Evolutionary conservation across 2,888 invertebrate genomes (phyloP).

Genomic region (Acanthosepion pharaonis): DNA sequence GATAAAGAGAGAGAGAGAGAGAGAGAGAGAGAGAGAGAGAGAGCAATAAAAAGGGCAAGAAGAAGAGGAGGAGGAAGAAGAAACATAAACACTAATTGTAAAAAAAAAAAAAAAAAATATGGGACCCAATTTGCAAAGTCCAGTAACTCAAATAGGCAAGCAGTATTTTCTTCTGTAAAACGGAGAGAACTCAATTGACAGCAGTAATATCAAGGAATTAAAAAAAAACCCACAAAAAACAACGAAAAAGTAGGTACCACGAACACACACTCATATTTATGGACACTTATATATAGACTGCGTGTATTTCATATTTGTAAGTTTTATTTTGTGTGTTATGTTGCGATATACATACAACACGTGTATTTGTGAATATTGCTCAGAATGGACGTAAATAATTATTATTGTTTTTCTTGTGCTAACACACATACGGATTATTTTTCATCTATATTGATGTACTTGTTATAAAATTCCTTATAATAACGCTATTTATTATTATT

Average conservation of each 20-base stretch:
- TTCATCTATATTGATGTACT: not conserved
- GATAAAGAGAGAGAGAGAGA: not conserved
- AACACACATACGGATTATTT: not conserved
- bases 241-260: not conserved
- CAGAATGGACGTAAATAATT: not conserved
- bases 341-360: not conserved
- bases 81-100: not conserved
- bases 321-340: not conserved
- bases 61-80: not conserved
- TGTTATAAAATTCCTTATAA: not conserved
- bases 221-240: not conserved
- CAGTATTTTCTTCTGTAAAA: not conserved
- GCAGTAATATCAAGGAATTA: not conserved
- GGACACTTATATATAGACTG: not conserved
- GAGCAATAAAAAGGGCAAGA: not conserved
- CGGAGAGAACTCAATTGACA: not conserved
- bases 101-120: not conserved
- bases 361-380: not conserved
- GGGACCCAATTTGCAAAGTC: not conserved
- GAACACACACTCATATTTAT: not conserved
- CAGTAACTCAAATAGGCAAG: not conserved
- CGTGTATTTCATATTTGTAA: not conserved
- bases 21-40: not conserved
- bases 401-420: not conserved
- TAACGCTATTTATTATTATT: not conserved